Conservation (phyloP, 2,888 invertebrate species). For the Tortrix viridana region DNA sequence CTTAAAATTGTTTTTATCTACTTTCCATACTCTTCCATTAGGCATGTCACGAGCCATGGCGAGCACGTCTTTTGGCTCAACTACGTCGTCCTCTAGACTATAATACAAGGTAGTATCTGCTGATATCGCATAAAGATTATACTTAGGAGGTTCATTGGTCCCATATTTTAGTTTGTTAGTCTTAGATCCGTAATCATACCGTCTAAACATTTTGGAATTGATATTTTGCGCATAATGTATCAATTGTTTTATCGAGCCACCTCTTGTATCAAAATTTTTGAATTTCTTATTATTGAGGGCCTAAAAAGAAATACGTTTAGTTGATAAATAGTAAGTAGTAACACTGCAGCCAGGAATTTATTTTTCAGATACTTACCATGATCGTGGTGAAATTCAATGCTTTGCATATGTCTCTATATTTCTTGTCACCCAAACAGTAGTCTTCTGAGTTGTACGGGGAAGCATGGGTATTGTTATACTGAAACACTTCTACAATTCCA, state of each 20-base stretch:
- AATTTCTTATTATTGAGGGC: neutral
- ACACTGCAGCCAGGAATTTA: no score
- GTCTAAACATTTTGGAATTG: slow-evolving; percentile 42
- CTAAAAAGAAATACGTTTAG: no score
- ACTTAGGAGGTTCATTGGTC: slow-evolving; percentile 34
- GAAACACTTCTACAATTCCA: slow-evolving; percentile 23
- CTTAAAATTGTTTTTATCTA: slow-evolving; percentile 43
- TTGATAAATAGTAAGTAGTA: no score
- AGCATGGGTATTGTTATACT: neutral
- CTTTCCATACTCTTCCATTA: slow-evolving; percentile 40
- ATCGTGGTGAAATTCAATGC: slow-evolving; percentile 3
- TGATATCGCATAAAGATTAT: slow-evolving; percentile 43
- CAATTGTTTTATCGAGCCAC: slow-evolving; percentile 47
- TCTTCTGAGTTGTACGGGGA: neutral
- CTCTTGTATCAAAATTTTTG: slow-evolving; percentile 29
- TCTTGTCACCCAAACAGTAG: slow-evolving; percentile 9
- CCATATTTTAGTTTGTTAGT: slow-evolving; percentile 44
- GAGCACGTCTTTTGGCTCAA: slow-evolving; percentile 44
- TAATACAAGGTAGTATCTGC: slow-evolving; percentile 45
- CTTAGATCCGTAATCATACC: slow-evolving; percentile 44
- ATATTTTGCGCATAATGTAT: slow-evolving; percentile 51
- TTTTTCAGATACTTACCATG: slow-evolving; percentile 14
- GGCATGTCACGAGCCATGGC: slow-evolving; percentile 45
- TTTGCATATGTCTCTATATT: slow-evolving; percentile 15
- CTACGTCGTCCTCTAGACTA: slow-evolving; percentile 42